Evolutionary conservation across 1,140 invertebrate species (phyloP).

Genomic region (Bicyclus anynana): DNA sequence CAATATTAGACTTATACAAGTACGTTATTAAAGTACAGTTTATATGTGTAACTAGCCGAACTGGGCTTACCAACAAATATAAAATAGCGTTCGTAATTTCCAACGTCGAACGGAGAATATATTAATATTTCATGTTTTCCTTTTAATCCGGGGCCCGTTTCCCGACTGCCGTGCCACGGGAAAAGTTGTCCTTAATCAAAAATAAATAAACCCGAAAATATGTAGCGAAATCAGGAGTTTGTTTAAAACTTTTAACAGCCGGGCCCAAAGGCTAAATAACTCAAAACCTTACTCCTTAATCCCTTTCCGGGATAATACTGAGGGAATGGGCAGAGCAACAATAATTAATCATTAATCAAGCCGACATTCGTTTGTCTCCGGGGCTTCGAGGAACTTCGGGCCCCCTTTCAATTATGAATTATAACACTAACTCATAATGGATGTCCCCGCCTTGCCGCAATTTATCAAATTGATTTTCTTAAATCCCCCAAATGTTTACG

Average conservation of each 20-base stretch:
- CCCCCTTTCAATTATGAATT: conserved; percentile 69
- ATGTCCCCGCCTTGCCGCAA: conserved; percentile 57
- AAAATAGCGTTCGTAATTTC: conserved; percentile 4
- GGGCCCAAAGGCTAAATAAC: conserved; percentile 29
- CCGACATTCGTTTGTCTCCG: conserved; percentile 66
- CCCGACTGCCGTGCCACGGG: conserved; percentile 3
- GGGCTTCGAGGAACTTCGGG: conserved; percentile 46
- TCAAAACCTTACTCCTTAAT: conserved; percentile 38
- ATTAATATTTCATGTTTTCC: conserved; percentile 17
- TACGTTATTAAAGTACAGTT: too few relatives aligned
- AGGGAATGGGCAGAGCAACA: conserved; percentile 46
- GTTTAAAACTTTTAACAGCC: conserved; percentile 15
- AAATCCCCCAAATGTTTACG: conserved; percentile 37
- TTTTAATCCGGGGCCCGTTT: conserved; percentile 12
- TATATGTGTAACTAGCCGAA: neutral
- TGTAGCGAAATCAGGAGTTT: conserved; percentile 13
- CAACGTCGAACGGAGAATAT: conserved; percentile 7
- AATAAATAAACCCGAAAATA: conserved; percentile 20
- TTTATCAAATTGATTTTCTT: conserved; percentile 67
- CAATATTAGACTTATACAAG: too few relatives aligned
- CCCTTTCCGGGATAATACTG: conserved; percentile 39
- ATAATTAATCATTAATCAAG: conserved; percentile 73
- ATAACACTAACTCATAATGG: conserved; percentile 69
- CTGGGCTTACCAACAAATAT: neutral
- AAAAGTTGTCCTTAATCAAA: conserved; percentile 12